Evolutionary conservation across 2,797 vertebrate genomes (phyloP).

Genomic region (Onychomys arenicola): DNA sequence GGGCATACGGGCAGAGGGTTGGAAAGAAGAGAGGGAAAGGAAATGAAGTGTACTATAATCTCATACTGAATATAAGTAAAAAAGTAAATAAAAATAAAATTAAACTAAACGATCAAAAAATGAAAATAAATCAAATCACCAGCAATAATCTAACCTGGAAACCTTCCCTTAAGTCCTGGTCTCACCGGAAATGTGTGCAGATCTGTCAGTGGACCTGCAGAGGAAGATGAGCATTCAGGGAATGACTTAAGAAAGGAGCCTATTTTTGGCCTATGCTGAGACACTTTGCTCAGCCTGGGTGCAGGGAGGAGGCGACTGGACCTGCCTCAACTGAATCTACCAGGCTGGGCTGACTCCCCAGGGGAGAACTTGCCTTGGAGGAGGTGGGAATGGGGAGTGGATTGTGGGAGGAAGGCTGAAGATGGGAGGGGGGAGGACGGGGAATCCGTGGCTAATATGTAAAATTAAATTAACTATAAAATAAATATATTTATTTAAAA

Average conservation of each 20-base stretch:
- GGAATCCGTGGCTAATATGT: no score
- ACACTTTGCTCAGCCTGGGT: no score
- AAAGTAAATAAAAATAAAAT: background rate
- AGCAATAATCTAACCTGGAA: background rate
- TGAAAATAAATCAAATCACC: background rate
- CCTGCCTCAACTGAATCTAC: no score
- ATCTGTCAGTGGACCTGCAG: background rate
- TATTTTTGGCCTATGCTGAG: background rate
- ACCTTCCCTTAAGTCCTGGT: background rate
- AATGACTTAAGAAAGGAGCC: background rate
- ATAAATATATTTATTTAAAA: no score
- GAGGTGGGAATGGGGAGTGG: no score
- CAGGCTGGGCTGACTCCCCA: no score
- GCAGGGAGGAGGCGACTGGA: no score
- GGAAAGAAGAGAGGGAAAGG: background rate
- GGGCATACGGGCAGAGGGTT: background rate
- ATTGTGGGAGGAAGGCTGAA: no score
- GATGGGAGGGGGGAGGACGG: no score
- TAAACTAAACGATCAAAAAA: background rate
- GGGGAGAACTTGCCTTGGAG: no score
- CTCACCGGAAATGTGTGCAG: background rate
- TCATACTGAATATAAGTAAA: background rate
- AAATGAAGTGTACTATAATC: background rate
- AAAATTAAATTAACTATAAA: no score
- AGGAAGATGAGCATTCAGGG: background rate